Base-by-base conservation (phyloP, 1,140 invertebrate species). In the Portunus trituberculatus region DNA sequence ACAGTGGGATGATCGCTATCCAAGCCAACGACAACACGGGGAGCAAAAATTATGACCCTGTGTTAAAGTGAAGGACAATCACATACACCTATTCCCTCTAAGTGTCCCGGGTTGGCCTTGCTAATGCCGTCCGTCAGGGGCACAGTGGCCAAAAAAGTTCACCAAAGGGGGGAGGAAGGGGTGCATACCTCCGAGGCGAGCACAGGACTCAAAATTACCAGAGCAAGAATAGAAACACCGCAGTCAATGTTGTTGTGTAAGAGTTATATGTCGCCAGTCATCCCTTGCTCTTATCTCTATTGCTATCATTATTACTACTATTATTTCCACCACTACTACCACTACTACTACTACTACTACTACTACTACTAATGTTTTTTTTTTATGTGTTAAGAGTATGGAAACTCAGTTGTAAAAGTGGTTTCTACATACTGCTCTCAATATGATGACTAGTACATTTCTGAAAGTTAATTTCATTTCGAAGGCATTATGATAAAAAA, bases 261-360 rank as follows among this genome's bases (percentile, higher is more conserved):
- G 67, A 76, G 67, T 2, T 59, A 1, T 10, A 59, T 59, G 2
- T 10, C 52, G 52, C 16, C 52, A 59, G 10, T 20, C 52, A 59
- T 59, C 39, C 14, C 10, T 1, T 88, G 45, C 86, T n/a, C 28
- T 45, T 39, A 39, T 31, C 45, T 10, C 31, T 88, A 39, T 3
- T 90, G 20, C 88, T 90, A 48, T 45, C 48, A 48, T 39, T 48
- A 48, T 20, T 90, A 90, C 88, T 90, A 87, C 84, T 87, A 87
- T 28, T 87, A 87, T 31, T 87, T 31, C 84, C 39, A 39, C 84
- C 39, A 87, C 84, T 87, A 87, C 84, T 87, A 87, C 84, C 39
- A 32, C 84, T 87, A 87, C 84, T 46, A 89, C 88, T 46, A 89
- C 88, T 87, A 87, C 84, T 87, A 87, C 84, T 87, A 32, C 84